Evolutionary conservation across 2,797 vertebrate species (phyloP), one percentile per base, ranked within the genome.

Genomic region (Myotis pilosus): DNA sequence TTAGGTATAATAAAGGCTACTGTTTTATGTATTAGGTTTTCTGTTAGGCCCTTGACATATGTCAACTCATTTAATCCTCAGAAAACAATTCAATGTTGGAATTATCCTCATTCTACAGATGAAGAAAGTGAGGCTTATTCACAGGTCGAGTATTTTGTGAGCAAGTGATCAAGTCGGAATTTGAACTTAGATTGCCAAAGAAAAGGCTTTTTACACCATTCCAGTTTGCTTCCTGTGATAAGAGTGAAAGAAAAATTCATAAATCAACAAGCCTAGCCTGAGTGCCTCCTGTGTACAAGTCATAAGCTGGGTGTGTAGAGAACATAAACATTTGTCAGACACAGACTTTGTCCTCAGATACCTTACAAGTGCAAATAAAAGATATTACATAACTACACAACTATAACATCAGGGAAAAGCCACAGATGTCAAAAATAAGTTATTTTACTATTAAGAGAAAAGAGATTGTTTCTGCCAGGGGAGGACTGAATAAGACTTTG

Each of bases 381-480:
- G 19, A 41, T 51, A 75, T 33, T 68, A 66, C 28, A 75, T 20
- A 57, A 68, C 47, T 8, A 33, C 2, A 57, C 13, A 71, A 47
- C 47, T 83, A 38, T 15, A 79, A 68, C 36, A 38, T 30, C 49
- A 47, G 12, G 2, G 3, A 66, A 44, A 44, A 93, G 33, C 2
- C n/a, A 89, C 13, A 89, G 25, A 44, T 57, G 8, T 94, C 68
- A 92, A 87, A 94, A 81, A 66, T 38, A 74, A 71, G 72, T 44
- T 89, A 22, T 64, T 22, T 84, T 53, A 85, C 78, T 72, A 12
- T 66, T 86, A 86, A 95, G 25, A 81, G 9, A 79, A 95, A 96
- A 8, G 3, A 66, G 53, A 69, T 17, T 66, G 9, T 71, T 49
- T 89, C 36, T 68, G 19, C 13, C 2, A 5, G 6, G 15, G 8